These are phyloP conservation scores for Tiliqua scincoides DNA, from an alignment of 2,113 vertebrate genomes.

Conservation along the genomic window DNA sequence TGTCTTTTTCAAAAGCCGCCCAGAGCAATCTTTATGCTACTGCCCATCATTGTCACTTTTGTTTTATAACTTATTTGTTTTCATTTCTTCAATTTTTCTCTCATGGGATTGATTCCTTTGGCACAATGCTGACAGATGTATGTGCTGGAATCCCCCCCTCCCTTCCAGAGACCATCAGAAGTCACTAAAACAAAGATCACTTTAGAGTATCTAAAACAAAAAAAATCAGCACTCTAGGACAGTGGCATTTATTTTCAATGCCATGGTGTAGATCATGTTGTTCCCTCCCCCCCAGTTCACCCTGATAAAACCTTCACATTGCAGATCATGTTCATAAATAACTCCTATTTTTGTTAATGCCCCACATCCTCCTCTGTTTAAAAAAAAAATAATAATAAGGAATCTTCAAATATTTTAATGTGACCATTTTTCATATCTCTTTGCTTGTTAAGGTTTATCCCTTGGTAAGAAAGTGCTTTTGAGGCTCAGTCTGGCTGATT, in stretches of 20 bases:
- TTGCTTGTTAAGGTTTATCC: neutral
- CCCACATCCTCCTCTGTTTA: neutral
- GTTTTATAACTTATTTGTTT: conserved; percentile 71
- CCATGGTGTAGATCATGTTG: neutral
- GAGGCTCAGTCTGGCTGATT: neutral
- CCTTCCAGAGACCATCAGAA: conserved; percentile 45
- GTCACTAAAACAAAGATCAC: conserved; percentile 50
- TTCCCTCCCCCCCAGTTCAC: neutral
- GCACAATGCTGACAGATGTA: conserved; percentile 50
- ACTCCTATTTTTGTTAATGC: neutral
- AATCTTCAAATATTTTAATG: neutral
- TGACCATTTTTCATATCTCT: neutral
- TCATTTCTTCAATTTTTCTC: conserved; percentile 68
- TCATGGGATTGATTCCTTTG: conserved; percentile 48
- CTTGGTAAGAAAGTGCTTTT: neutral
- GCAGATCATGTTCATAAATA: neutral
- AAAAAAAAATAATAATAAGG: too few species aligned
- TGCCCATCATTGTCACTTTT: conserved; percentile 62
- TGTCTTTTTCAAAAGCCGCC: conserved; percentile 52
- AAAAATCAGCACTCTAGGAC: neutral
- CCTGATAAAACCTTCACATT: neutral
- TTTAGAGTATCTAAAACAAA: conserved; percentile 49
- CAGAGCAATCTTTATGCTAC: conserved; percentile 65
- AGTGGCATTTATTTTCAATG: neutral
- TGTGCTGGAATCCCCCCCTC: conserved; percentile 44